Evolutionary conservation across 2,797 vertebrate species (phyloP).

Genomic region (Sebastes kiyomatsui): DNA sequence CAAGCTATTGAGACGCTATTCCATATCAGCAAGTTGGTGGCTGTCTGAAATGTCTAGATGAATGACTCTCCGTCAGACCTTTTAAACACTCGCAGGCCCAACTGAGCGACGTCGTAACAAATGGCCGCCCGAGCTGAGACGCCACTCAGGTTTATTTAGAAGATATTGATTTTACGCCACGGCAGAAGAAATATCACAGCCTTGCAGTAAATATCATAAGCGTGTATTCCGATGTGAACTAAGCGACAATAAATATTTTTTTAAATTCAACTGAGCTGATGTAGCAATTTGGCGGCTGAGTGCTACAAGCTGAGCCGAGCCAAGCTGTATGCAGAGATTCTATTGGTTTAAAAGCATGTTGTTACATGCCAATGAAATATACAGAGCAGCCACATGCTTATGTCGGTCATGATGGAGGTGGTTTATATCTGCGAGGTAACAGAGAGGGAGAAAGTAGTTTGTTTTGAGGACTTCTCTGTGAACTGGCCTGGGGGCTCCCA

Average conservation of each 20-base stretch:
- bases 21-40: conserved; percentile 73
- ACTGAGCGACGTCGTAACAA: conserved; percentile 61
- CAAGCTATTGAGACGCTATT: conserved; percentile 70
- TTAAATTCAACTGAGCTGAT: conserved; percentile 72
- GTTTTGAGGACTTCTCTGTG: neutral
- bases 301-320: conserved; percentile 25
- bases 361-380: conserved; percentile 41
- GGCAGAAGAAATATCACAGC: conserved; percentile 71
- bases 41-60: conserved; percentile 68
- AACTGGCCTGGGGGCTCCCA: neutral
- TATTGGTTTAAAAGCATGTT: conserved; percentile 58
- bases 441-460: neutral
- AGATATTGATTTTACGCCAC: conserved; percentile 81
- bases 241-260: conserved; percentile 80
- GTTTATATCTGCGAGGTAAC: conserved; percentile 4
- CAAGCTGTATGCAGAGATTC: conserved; percentile 27
- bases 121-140: conserved; percentile 48
- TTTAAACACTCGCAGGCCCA: conserved; percentile 63
- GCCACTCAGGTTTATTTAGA: conserved; percentile 82
- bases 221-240: conserved; percentile 70
- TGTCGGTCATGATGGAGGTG: neutral
- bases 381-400: neutral
- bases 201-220: conserved; percentile 74
- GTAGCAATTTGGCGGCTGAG: conserved; percentile 49
- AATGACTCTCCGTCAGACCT: conserved; percentile 70